Conservation (phyloP, 2,888 invertebrate genomes). For the Tethea ocularis region DNA sequence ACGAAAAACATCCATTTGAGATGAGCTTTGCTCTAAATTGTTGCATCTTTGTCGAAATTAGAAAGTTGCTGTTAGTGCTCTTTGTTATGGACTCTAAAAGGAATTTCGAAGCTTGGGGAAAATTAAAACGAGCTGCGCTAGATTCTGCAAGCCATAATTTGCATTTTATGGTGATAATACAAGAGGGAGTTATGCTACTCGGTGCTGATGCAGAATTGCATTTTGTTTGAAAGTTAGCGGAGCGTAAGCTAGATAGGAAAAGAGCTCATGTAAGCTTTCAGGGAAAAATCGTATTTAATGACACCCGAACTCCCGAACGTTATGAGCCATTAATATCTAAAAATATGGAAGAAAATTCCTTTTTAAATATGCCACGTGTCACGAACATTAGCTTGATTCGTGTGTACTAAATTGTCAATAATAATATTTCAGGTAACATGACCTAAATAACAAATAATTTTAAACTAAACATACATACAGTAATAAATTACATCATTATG, state of each 20-base stretch:
- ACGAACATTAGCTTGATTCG: too few species aligned
- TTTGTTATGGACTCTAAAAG: background rate
- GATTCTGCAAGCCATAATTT: background rate
- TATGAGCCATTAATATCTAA: background rate
- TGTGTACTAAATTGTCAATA: too few species aligned
- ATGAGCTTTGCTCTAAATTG: background rate
- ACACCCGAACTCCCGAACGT: background rate
- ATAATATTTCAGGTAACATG: too few species aligned
- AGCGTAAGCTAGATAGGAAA: background rate
- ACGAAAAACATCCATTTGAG: too few species aligned
- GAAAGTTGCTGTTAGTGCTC: constrained; percentile 12
- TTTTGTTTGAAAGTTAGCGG: background rate
- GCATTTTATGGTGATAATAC: background rate
- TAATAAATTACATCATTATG: too few species aligned
- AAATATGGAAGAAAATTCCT: background rate
- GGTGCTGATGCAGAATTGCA: background rate
- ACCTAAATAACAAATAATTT: too few species aligned
- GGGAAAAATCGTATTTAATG: background rate
- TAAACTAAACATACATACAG: too few species aligned
- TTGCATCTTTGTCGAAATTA: constrained; percentile 26
- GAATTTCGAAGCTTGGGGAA: background rate
- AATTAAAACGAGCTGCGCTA: background rate
- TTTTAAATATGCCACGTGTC: background rate
- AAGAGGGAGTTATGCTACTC: background rate
- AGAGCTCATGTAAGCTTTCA: background rate